Conservation (phyloP, 2,113 vertebrate genomes). For the Chaetodon auriga region DNA sequence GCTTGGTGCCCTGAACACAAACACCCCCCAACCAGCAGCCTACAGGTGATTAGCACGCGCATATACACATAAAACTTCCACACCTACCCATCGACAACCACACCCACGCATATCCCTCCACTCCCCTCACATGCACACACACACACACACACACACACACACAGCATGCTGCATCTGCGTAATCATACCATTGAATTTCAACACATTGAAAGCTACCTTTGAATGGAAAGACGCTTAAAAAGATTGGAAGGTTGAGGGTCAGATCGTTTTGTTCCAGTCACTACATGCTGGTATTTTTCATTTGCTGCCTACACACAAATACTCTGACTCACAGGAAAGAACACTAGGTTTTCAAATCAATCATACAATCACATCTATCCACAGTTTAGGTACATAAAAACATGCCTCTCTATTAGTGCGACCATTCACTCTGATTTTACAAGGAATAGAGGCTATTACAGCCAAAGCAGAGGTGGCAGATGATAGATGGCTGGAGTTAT, state of each 20-base stretch:
- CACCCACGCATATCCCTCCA: not conserved
- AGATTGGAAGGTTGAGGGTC: slow-evolving; percentile 65
- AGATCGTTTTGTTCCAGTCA: slow-evolving; percentile 61
- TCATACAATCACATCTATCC: slow-evolving; percentile 67
- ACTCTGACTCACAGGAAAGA: slow-evolving; percentile 47
- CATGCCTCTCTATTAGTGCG: slow-evolving; percentile 50
- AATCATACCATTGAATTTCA: slow-evolving; percentile 54
- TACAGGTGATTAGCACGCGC: slow-evolving; percentile 60
- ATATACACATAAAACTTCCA: not conserved
- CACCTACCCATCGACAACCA: slow-evolving; percentile 13
- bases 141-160: not conserved
- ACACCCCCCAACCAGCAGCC: slow-evolving; percentile 49
- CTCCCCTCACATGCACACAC: not conserved
- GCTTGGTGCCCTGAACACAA: slow-evolving; percentile 52
- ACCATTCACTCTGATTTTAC: slow-evolving; percentile 51
- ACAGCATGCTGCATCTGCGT: slow-evolving; percentile 29
- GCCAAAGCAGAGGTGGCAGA: slow-evolving; percentile 22
- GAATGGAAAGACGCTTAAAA: slow-evolving; percentile 52
- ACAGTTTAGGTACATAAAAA: slow-evolving; percentile 54
- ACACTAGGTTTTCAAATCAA: slow-evolving; percentile 59
- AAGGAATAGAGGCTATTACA: slow-evolving; percentile 51
- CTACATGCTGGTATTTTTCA: slow-evolving; percentile 66
- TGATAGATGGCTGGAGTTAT: slow-evolving; percentile 45
- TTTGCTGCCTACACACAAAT: slow-evolving; percentile 62
- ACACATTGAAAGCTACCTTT: slow-evolving; percentile 50